Conservation (phyloP, 1,140 invertebrate genomes). For the Lepidotrigona ventralis region DNA sequence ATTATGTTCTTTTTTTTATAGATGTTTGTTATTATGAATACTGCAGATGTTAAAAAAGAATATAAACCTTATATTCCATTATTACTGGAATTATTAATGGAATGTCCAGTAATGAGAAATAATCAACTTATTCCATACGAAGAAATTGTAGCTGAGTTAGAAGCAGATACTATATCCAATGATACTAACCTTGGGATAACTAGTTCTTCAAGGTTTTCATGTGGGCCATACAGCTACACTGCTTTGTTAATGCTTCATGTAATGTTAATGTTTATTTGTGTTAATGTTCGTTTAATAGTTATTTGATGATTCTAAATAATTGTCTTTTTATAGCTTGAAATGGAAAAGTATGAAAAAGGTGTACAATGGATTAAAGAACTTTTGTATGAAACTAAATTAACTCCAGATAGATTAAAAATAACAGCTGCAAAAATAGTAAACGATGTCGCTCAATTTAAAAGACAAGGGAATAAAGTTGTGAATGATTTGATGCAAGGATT, state of each 20-base stretch:
- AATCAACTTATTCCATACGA: conserved; percentile 84
- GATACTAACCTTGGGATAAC: conserved; percentile 84
- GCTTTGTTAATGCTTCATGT: conserved; percentile 82
- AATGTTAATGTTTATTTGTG: conserved; percentile 34
- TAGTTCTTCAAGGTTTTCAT: conserved; percentile 80
- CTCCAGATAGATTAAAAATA: conserved; percentile 86
- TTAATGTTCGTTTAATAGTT: conserved; percentile 21
- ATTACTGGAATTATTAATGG: conserved; percentile 86
- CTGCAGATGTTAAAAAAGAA: conserved; percentile 81
- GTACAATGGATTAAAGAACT: conserved; percentile 89
- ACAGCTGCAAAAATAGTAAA: conserved; percentile 89
- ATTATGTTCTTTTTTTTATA: conserved; percentile 73
- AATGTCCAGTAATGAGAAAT: conserved; percentile 83
- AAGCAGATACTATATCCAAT: conserved; percentile 85
- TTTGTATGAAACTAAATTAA: conserved; percentile 86
- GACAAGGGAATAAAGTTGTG: conserved; percentile 83
- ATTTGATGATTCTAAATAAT: conserved; percentile 4
- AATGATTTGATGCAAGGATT: conserved; percentile 84
- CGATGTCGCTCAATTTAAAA: conserved; percentile 86
- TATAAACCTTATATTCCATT: conserved; percentile 87
- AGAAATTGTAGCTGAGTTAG: conserved; percentile 87
- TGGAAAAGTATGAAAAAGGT: conserved; percentile 87
- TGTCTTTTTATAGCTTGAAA: conserved; percentile 83
- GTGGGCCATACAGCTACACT: conserved; percentile 84
- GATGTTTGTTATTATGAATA: conserved; percentile 87